Conservation (phyloP, 2,113 vertebrate genomes). For the Stegostoma tigrinum region DNA sequence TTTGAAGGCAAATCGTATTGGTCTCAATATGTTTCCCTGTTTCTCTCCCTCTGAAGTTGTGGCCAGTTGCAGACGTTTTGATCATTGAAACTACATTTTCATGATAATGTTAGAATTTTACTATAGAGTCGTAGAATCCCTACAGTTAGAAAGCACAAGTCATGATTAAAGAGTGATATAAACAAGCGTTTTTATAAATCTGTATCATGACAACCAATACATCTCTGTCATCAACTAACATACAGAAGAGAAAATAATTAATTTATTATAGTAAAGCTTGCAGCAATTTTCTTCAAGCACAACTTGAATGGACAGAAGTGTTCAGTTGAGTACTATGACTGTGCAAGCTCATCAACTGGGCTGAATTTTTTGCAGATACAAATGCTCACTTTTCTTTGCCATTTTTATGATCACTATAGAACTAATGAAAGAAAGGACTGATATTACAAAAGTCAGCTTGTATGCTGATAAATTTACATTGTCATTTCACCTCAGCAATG, state of each 20-base stretch:
- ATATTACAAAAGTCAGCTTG: background rate
- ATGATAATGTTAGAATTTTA: background rate
- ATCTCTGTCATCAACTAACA: background rate
- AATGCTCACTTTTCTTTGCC: background rate
- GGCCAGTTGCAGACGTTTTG: background rate
- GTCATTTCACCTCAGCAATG: background rate
- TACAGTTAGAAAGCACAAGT: no score
- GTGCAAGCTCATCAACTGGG: background rate
- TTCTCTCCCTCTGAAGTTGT: background rate
- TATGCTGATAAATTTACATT: conserved; percentile 29
- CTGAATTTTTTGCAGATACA: background rate
- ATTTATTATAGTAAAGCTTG: background rate
- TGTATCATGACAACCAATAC: background rate
- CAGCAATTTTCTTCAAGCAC: background rate
- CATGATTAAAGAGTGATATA: no score
- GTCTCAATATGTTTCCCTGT: no score
- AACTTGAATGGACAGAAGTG: background rate
- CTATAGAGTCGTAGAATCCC: no score
- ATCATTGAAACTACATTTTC: background rate
- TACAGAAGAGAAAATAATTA: background rate
- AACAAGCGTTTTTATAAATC: background rate
- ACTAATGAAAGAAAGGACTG: conserved; percentile 32
- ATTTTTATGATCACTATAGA: background rate
- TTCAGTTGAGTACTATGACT: background rate
- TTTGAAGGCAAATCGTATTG: no score